Evolutionary conservation across 2,888 invertebrate species (phyloP), one percentile per base, ranked within the genome.

Genomic region (Caenorhabditis drosophilae): DNA sequence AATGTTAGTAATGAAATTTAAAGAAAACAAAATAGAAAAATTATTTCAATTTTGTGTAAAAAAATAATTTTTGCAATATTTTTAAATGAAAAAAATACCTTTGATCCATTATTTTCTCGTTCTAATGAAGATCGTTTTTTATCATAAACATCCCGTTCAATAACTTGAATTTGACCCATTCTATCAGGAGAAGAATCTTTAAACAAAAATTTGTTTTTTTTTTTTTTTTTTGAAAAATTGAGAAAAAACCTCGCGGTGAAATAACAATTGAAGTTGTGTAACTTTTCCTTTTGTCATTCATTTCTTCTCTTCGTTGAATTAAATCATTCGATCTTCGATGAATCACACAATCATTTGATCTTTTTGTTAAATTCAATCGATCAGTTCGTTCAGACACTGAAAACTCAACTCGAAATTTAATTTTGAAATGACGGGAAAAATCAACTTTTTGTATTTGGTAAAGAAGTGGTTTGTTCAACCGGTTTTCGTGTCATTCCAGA

Each of bases 241-340:
- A n/a, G n/a, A n/a, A n/a, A n/a, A n/a, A 15, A 62, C 62, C 62
- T 51, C 48, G 47, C 1, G 80, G 80, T 23, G 81, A 76, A 16
- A 81, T 78, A 41, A 81, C 63, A 49, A 81, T 81, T 16, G 77
- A 77, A 2, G 81, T 81, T 12, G 81, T 81, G 55, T 77, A 81
- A 34, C 70, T 73, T 34, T 81, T 73, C 46, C 77, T 61, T 44
- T 79, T 79, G 22, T 74, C 76, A 35, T 63, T 57, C 41, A 56
- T 51, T 48, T 62, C 62, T 16, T 38, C n/a, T 36, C 45, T 66
- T 34, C 35, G 50, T 49, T 51, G 55, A n/a, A n/a, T 35, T 27
- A 55, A 46, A 6, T 61, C 61, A 22, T 35, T 61, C 16, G 61
- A 49, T 31, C 61, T 46, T 51, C 61, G 54, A 40, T 61, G 56